A percentile compares a stretch with the other conserved stretches of the same genome.
These are phyloP conservation scores for Rhogogaster chlorosoma DNA, from an alignment of 2,888 invertebrate species.

Conservation along the genomic window DNA sequence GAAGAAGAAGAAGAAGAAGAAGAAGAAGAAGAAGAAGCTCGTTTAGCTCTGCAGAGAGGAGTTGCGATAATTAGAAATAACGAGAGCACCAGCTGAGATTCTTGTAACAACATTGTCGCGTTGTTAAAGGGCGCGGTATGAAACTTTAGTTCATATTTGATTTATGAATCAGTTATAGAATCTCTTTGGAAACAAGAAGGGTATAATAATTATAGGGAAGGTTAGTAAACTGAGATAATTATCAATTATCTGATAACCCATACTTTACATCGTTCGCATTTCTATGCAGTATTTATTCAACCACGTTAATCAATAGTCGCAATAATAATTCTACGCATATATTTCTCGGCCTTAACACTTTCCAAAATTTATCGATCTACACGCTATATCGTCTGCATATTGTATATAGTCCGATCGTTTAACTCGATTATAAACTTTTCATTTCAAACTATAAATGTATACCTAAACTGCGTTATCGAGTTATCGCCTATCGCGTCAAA, in stretches of 20 bases:
- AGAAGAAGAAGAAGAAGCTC: not conserved
- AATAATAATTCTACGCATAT: no score
- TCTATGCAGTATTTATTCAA: no score
- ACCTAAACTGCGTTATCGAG: not conserved
- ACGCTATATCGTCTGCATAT: no score
- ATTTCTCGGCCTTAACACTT: no score
- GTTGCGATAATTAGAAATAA: conserved; percentile 8
- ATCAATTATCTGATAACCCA: not conserved
- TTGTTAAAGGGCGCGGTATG: not conserved
- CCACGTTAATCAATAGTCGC: no score
- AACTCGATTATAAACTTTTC: not conserved
- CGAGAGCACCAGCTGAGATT: not conserved
- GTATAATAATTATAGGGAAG: not conserved
- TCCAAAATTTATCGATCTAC: no score
- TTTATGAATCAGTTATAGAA: not conserved
- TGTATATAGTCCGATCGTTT: not conserved
- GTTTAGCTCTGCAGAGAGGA: not conserved
- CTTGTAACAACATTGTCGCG: conserved; percentile 16
- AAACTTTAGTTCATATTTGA: not conserved
- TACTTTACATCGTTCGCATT: no score
- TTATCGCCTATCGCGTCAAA: not conserved
- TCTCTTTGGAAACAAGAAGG: not conserved
- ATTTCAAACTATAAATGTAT: not conserved
- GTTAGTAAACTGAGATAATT: not conserved
- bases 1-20: not conserved